Evolutionary conservation across 1,140 invertebrate genomes (phyloP).

Genomic region (Orussus abietinus): DNA sequence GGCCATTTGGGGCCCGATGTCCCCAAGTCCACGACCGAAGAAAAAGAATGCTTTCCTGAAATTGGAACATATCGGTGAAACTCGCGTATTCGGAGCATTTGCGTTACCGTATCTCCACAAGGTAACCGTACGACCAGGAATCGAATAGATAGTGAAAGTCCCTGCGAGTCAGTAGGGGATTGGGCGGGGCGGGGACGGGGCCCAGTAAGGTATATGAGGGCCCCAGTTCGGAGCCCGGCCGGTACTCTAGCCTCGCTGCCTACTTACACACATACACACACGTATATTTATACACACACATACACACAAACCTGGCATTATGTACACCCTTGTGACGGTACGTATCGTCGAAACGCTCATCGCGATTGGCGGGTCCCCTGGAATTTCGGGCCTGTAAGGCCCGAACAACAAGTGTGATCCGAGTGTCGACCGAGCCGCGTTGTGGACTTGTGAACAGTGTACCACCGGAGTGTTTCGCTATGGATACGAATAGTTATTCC

Average conservation of each 20-base stretch:
- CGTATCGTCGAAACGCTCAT: constrained; percentile 31
- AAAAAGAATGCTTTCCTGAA: no score
- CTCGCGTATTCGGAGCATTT: no score
- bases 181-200: constrained; percentile 24
- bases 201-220: constrained; percentile 52
- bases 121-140: constrained; percentile 36
- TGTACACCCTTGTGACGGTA: constrained; percentile 43
- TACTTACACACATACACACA: constrained; percentile 42
- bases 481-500: no score
- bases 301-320: constrained; percentile 29
- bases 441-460: no score
- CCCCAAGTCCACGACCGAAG: no score
- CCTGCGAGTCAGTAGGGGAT: constrained; percentile 25
- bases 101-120: constrained; percentile 43
- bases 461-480: no score
- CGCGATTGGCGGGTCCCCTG: no score
- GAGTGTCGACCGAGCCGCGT: no score
- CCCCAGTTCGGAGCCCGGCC: constrained; percentile 42
- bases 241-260: constrained; percentile 50
- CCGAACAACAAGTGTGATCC: no score
- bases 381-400: no score
- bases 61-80: no score
- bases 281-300: constrained; percentile 31
- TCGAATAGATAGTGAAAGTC: constrained; percentile 52
- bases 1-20: no score